Evolutionary conservation across 2,113 vertebrate species (phyloP).

Genomic region (Nesogale talazaci): DNA sequence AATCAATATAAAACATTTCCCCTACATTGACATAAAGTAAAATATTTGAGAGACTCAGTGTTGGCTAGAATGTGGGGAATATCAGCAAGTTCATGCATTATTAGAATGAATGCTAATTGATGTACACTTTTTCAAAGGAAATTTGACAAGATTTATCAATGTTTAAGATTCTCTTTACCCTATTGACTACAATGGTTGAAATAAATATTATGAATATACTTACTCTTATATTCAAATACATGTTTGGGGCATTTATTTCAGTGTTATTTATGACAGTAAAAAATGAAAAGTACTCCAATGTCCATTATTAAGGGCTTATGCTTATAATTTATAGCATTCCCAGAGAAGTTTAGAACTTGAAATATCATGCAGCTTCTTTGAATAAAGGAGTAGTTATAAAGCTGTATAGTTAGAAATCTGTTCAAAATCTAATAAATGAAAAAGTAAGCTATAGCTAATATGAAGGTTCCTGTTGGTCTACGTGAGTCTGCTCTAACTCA

Average conservation of each 20-base stretch:
- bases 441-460: too few species aligned
- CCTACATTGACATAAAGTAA: too few species aligned
- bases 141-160: too few species aligned
- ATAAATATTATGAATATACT: neutral
- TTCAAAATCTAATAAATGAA: neutral
- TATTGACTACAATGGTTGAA: neutral
- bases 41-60: too few species aligned
- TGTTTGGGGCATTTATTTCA: neutral
- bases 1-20: too few species aligned
- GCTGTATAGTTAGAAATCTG: neutral
- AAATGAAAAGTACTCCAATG: constrained; percentile 16
- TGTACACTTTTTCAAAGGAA: too few species aligned
- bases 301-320: neutral
- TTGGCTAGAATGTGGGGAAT: too few species aligned
- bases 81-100: too few species aligned
- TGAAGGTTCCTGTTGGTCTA: too few species aligned
- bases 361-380: neutral
- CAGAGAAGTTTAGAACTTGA: neutral
- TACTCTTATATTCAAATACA: neutral
- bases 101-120: too few species aligned
- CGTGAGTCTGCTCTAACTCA: too few species aligned
- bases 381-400: constrained; percentile 26
- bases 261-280: constrained; percentile 31
- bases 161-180: neutral
- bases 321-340: neutral